Evolutionary conservation across 1,140 invertebrate species (phyloP), one percentile per base, ranked within the genome.

Genomic region (Drosophila takahashii): DNA sequence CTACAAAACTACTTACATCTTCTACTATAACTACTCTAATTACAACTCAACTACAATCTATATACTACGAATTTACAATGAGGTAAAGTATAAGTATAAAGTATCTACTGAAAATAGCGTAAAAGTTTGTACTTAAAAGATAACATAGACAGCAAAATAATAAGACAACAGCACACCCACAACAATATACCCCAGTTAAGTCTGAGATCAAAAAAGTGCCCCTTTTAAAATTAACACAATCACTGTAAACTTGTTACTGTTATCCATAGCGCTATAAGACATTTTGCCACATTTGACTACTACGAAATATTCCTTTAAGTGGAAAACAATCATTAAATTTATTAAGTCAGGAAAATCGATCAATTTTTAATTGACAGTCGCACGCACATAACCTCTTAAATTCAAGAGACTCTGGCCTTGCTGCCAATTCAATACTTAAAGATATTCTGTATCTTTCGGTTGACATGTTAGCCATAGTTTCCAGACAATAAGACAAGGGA

Each of bases 41-140:
- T 77, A 77, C 80, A 75, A 84, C 79, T 70, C 66, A 77, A 83
- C 71, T 77, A 91, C 89, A 83, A 91, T 73, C 74, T 79, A 78
- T 79, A 90, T 76, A 86, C 89, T 91, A 90, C 90, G 90, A 90
- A 91, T 90, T 91, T 89, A 87, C 84, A 91, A 91, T 91, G 90
- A 91, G 90, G 90, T 91, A 91, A 91, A 90, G 90, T 91, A 91
- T 91, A 77, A 79, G 83, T 79, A 70, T 56, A 77, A 79, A 70
- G 27, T 77, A 77, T 84, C 65, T 77, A 69, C 44, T 79, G 11
- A 79, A 75, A 73, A 53, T 70, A 51, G 27, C 44, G 47, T 61
- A 52, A 71, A 52, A 62, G 48, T 18, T 22, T 54, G 27, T 60
- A 56, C 22, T 56, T 9, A 36, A 48, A 34, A 29, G 42, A 64